These are phyloP conservation scores for Enteromius mattozi DNA, from an alignment of 2,797 vertebrate genomes.

Conservation along the genomic window DNA sequence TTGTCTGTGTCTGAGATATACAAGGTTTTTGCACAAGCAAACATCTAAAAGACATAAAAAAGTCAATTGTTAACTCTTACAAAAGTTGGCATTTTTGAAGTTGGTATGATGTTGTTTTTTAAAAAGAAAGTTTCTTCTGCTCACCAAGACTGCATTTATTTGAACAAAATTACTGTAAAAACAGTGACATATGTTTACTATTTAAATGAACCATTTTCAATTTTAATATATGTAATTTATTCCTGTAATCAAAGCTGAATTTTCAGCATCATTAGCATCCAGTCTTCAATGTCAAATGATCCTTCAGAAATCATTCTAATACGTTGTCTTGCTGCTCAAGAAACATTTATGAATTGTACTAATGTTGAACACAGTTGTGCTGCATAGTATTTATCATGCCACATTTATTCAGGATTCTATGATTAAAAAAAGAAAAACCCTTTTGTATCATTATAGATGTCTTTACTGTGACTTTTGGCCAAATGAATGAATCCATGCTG, in stretches of 20 bases:
- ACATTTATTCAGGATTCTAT: not conserved
- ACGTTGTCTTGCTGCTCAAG: not conserved
- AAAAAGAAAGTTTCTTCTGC: not conserved
- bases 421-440: too few species aligned
- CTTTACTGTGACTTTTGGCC: not conserved
- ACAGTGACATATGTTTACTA: not conserved
- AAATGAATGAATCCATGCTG: not conserved
- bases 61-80: not conserved
- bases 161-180: too few species aligned
- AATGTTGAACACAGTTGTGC: not conserved
- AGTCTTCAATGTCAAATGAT: not conserved
- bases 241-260: not conserved
- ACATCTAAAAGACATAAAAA: slow-evolving; percentile 77
- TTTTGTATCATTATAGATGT: not conserved
- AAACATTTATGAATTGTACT: not conserved
- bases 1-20: slow-evolving; percentile 95
- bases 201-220: not conserved
- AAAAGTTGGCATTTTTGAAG: not conserved
- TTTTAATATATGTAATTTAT: not conserved
- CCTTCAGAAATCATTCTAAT: not conserved
- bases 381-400: not conserved
- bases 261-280: not conserved
- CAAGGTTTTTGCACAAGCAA: slow-evolving; percentile 90
- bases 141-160: not conserved
- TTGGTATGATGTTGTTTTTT: not conserved